Evolutionary conservation across 2,888 invertebrate species (phyloP).

Genomic region (Plemyria rubiginata): DNA sequence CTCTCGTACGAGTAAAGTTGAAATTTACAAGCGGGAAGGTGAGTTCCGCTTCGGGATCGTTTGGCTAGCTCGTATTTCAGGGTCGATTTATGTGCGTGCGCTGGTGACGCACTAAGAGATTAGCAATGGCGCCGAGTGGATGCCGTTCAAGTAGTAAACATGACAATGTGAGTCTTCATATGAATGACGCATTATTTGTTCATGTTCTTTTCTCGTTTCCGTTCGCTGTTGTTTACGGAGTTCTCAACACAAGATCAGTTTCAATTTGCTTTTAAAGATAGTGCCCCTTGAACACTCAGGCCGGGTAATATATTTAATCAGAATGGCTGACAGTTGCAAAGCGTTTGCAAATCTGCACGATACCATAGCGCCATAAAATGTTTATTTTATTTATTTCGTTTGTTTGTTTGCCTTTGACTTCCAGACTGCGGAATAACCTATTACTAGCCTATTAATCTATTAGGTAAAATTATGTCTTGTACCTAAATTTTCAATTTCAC

Average conservation of each 20-base stretch:
- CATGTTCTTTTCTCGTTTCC: constrained; percentile 33
- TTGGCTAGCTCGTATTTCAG: constrained; percentile 71
- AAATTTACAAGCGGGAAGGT: constrained; percentile 69
- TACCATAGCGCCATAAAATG: too few species aligned
- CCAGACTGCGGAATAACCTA: too few species aligned
- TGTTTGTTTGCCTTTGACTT: too few species aligned
- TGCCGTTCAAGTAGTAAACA: constrained; percentile 42
- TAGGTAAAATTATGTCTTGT: too few species aligned
- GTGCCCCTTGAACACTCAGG: constrained; percentile 10
- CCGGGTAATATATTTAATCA: neutral
- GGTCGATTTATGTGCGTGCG: constrained; percentile 81
- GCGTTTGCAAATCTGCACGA: too few species aligned
- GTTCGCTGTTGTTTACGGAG: constrained; percentile 29
- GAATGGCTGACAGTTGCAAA: neutral
- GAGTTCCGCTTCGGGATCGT: constrained; percentile 62
- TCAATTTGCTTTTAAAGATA: constrained; percentile 16
- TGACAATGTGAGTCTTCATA: constrained; percentile 36
- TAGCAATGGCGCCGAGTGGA: constrained; percentile 51
- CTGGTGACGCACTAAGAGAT: constrained; percentile 80
- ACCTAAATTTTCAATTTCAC: too few species aligned
- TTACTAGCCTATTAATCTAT: too few species aligned
- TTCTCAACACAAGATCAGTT: constrained; percentile 15
- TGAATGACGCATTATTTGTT: constrained; percentile 41
- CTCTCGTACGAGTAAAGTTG: constrained; percentile 55
- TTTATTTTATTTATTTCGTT: too few species aligned